Base-by-base conservation (phyloP, 2,888 invertebrate genomes). In the Euplexia lucipara region DNA sequence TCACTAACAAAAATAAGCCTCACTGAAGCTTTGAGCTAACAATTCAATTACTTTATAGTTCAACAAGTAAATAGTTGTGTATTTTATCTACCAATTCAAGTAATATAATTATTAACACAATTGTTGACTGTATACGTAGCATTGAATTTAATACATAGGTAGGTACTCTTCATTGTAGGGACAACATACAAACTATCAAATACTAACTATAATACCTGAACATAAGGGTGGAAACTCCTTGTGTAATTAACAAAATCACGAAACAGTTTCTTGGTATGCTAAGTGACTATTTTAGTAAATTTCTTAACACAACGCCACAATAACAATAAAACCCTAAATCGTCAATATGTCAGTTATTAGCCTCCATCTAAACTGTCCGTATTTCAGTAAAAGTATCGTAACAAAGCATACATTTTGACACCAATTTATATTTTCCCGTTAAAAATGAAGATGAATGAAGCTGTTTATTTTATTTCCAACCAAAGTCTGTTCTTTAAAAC, bases 401-500 rank as follows among this genome's bases (percentile, higher is more conserved):
- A 41, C 34, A 57, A 52, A 41, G 45, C 44, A 49, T 41, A 49
- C 26, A 44, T 8, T 47, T 75, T 49, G 12, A 66, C 26, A 39
- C 20, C 2, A 4, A 26, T 52, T 47, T 26, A 22, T 42, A 30
- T 39, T 41, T 56, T 60, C 45, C 16, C 30, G 42, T 14, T 32
- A 60, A 72, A 64, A 72, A 48, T 72, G 8, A 22, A 30, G 10
- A 41, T 53, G 39, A 58, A 77, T 61, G 30, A 57, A 56, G 67
- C 48, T 61, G 22, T 72, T 63, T 77, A 70, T 70, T 67, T 73
- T 57, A 45, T 66, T 56, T 62, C 53, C 39, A 47, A 62, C 63
- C 45, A 68, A 78, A 78, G 61, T 61, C 41, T 80, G 60, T 65
- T 67, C 47, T 81, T 78, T 71, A 75, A 78, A 79, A 65, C 62